Conservation (phyloP, 2,113 vertebrate species). For the Ophiodon elongatus region DNA sequence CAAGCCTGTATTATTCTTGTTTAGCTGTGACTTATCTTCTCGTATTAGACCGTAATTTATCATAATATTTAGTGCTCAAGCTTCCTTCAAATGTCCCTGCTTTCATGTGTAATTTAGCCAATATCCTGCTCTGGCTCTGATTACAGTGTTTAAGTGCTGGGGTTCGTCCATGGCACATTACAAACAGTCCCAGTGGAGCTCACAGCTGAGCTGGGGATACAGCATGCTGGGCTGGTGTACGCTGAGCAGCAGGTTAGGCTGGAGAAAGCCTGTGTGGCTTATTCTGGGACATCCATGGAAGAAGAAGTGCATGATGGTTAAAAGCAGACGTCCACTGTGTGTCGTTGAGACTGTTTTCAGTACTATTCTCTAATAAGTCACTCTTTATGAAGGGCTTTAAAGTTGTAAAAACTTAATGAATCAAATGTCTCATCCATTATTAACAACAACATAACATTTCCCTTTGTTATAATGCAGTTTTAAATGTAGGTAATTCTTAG, state of each 20-base stretch:
- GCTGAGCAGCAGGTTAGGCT: constrained; percentile 45
- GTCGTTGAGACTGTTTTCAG: not conserved
- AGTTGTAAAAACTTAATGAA: not conserved
- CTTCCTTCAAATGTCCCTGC: constrained; percentile 80
- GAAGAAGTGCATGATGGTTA: constrained; percentile 30
- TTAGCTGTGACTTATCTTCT: constrained; percentile 73
- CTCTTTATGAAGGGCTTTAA: not conserved
- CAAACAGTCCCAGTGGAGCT: constrained; percentile 71
- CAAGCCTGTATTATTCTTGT: constrained; percentile 74
- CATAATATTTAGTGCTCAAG: constrained; percentile 81
- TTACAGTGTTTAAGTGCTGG: constrained; percentile 78
- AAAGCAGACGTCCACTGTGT: constrained; percentile 1
- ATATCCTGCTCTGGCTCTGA: constrained; percentile 84
- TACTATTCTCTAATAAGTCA: not conserved
- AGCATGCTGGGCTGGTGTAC: constrained; percentile 20
- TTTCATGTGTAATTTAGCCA: constrained; percentile 85
- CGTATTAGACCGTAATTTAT: constrained; percentile 80
- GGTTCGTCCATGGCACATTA: constrained; percentile 73
- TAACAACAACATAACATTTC: not conserved
- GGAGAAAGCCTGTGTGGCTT: not conserved
- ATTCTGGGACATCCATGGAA: constrained; percentile 15
- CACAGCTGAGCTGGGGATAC: constrained; percentile 66
- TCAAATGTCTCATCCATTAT: not conserved
- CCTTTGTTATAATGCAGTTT: not conserved
- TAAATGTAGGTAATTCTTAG: not conserved